Percentiles rank a stretch among this genome's conserved stretches.
These are phyloP conservation scores for Aphelenchoides besseyi DNA, from an alignment of 1,140 invertebrate species.

Conservation along the genomic window DNA sequence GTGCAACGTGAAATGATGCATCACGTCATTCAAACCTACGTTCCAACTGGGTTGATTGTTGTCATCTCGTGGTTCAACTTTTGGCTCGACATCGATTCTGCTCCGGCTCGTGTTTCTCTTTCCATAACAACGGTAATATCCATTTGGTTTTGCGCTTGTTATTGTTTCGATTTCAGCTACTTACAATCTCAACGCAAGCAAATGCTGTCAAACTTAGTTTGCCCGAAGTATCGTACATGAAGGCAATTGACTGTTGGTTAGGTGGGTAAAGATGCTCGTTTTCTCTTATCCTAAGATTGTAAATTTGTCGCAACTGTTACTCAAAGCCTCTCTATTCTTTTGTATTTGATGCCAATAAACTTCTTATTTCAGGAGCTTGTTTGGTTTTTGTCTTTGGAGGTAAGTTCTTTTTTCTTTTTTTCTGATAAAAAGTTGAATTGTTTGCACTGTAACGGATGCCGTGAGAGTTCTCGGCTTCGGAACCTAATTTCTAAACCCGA, in stretches of 20 bases:
- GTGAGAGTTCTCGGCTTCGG: not conserved
- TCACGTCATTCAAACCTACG: constrained; percentile 61
- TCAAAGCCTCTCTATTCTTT: not conserved
- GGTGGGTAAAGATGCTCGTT: too few relatives aligned
- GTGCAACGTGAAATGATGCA: constrained; percentile 55
- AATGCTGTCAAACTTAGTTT: constrained; percentile 60
- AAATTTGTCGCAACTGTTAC: not conserved
- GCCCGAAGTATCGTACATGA: constrained; percentile 61
- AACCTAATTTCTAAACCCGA: too few relatives aligned
- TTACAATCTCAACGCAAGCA: constrained; percentile 59
- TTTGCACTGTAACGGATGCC: not conserved
- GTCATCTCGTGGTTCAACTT: constrained; percentile 63
- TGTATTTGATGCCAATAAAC: constrained; percentile 40
- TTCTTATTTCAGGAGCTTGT: too few relatives aligned
- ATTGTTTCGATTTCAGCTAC: too few relatives aligned
- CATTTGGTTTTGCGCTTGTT: too few relatives aligned
- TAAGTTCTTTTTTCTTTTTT: not conserved
- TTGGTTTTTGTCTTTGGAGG: not conserved
- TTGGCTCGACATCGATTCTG: constrained; percentile 64
- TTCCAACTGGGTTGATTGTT: constrained; percentile 59
- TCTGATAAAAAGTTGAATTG: not conserved
- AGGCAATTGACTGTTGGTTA: constrained; percentile 58
- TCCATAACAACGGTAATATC: constrained; percentile 60
- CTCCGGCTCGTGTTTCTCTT: constrained; percentile 62
- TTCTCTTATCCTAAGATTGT: constrained; percentile 38